Evolutionary conservation across 2,888 invertebrate species (phyloP).

Genomic region (Oegoconia quadripuncta): DNA sequence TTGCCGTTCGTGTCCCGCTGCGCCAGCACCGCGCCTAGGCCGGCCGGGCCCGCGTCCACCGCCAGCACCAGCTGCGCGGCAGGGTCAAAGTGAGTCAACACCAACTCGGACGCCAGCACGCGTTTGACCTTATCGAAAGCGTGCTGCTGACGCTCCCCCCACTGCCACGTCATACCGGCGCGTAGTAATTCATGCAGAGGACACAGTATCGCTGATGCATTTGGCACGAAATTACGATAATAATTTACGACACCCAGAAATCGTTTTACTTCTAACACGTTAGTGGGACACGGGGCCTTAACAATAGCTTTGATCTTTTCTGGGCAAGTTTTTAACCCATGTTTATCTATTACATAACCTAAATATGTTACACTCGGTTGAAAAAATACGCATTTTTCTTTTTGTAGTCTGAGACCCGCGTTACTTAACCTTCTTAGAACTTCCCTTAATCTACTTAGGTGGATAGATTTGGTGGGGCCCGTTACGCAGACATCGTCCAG

Average conservation of each 20-base stretch:
- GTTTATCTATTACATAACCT: no score
- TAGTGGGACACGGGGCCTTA: no score
- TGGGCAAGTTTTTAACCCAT: no score
- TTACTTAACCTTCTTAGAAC: no score
- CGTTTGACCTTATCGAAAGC: conserved; percentile 8
- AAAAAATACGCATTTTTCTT: no score
- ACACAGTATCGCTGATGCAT: conserved; percentile 14
- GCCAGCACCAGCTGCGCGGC: conserved; percentile 3
- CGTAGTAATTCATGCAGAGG: conserved; percentile 19
- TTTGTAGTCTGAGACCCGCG: no score
- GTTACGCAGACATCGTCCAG: no score
- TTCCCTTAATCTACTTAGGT: no score
- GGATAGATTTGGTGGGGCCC: no score
- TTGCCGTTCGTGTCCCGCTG: conserved; percentile 9
- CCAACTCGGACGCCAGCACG: conserved; percentile 11
- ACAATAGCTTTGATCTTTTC: no score
- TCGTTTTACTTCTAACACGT: no score
- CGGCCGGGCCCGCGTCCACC: conserved; percentile 22
- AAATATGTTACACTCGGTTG: no score
- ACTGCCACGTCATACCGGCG: conserved; percentile 12
- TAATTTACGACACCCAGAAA: conserved; percentile 24
- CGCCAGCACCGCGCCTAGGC: conserved; percentile 22
- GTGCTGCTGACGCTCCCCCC: conserved; percentile 9
- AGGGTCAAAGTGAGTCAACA: conserved; percentile 17
- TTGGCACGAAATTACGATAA: conserved; percentile 20